Evolutionary conservation across 2,888 invertebrate genomes (phyloP).

Genomic region (Aromia moschata): DNA sequence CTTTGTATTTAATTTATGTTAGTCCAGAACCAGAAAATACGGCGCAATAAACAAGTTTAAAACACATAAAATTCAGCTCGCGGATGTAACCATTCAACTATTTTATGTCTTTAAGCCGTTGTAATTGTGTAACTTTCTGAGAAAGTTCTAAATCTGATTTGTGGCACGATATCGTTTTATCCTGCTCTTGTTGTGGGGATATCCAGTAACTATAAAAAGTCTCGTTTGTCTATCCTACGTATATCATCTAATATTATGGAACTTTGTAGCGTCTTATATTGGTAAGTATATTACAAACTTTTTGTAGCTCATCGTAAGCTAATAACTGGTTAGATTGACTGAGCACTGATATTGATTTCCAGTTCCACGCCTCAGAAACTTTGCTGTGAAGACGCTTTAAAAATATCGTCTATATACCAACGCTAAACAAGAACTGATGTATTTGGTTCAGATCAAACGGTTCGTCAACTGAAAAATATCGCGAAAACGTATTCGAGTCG

Average conservation of each 20-base stretch:
- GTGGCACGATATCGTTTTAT: not conserved
- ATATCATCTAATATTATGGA: too few relatives aligned
- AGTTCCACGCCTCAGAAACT: too few relatives aligned
- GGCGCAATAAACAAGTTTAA: too few relatives aligned
- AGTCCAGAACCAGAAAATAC: too few relatives aligned
- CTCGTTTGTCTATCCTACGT: not conserved
- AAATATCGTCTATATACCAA: too few relatives aligned
- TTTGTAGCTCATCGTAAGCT: not conserved
- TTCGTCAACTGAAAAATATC: too few relatives aligned
- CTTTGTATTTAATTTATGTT: too few relatives aligned
- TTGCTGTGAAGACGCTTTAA: too few relatives aligned
- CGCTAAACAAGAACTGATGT: too few relatives aligned
- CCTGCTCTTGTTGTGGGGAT: not conserved
- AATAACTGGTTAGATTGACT: not conserved
- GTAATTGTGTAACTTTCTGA: not conserved
- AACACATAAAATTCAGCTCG: not conserved
- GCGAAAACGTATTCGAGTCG: too few relatives aligned
- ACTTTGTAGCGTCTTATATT: not conserved
- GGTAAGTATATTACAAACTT: too few relatives aligned
- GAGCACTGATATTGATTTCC: not conserved
- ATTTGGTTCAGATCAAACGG: too few relatives aligned
- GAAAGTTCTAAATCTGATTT: not conserved
- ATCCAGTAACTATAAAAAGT: not conserved
- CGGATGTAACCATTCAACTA: not conserved
- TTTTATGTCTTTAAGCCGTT: constrained; percentile 1